Percentiles rank a stretch among this genome's conserved stretches.
These are phyloP conservation scores for Aporophyla lueneburgensis DNA, from an alignment of 2,888 invertebrate genomes.

Conservation along the genomic window DNA sequence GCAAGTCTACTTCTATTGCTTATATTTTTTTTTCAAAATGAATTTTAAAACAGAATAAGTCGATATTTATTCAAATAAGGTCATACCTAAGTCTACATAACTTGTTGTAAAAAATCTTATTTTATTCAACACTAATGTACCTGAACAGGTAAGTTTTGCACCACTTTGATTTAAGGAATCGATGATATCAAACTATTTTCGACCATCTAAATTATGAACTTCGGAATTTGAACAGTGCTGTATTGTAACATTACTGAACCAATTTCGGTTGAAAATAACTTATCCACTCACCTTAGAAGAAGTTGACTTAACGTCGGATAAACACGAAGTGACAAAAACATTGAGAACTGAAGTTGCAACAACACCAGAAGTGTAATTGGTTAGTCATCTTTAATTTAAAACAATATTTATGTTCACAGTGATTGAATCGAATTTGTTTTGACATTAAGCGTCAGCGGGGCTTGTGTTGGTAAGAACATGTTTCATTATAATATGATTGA, in stretches of 20 bases:
- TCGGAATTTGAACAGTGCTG: not conserved
- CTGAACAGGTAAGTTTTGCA: not conserved
- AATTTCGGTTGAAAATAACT: slow-evolving; percentile 16
- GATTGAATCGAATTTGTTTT: slow-evolving; percentile 39
- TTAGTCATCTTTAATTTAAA: slow-evolving; percentile 39
- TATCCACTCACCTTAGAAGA: slow-evolving; percentile 54
- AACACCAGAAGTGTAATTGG: slow-evolving; percentile 36
- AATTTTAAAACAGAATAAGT: not conserved
- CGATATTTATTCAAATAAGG: not conserved
- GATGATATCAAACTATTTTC: not conserved
- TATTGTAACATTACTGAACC: slow-evolving; percentile 3
- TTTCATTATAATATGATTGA: slow-evolving; percentile 52
- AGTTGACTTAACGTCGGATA: slow-evolving; percentile 42
- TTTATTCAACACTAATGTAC: not conserved
- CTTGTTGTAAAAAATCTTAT: not conserved
- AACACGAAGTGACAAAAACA: slow-evolving; percentile 49
- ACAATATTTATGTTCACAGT: slow-evolving; percentile 46
- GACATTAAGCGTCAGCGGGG: slow-evolving; percentile 32
- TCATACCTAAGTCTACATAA: not conserved
- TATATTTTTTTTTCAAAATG: not conserved
- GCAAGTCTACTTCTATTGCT: not conserved
- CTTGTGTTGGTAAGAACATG: slow-evolving; percentile 38
- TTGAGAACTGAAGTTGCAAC: slow-evolving; percentile 44
- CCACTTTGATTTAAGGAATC: not conserved
- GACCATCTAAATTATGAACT: not conserved